Evolutionary conservation across 2,888 invertebrate species (phyloP).

Genomic region (Perithous albicinctus): DNA sequence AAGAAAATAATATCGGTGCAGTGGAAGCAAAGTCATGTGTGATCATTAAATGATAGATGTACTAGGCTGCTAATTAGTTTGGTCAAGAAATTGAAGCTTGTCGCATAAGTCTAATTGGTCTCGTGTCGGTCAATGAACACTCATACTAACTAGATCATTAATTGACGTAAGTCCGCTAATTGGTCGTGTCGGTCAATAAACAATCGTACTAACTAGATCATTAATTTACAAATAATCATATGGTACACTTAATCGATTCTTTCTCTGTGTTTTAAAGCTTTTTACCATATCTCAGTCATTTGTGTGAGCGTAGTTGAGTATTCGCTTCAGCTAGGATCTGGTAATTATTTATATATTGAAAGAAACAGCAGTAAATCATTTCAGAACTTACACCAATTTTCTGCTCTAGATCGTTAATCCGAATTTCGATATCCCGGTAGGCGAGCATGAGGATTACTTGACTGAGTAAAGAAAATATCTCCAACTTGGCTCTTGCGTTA

Average conservation of each 20-base stretch:
- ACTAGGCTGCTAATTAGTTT: neutral
- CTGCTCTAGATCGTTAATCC: too few relatives aligned
- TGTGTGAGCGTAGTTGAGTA: too few relatives aligned
- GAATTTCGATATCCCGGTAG: neutral
- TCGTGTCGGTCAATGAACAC: neutral
- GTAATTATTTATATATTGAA: neutral
- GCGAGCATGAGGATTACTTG: neutral
- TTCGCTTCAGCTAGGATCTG: too few relatives aligned
- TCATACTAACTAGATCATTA: neutral
- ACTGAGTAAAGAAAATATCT: neutral
- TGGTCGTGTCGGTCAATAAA: too few relatives aligned
- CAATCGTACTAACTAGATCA: too few relatives aligned
- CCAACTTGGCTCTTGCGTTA: conserved; percentile 21
- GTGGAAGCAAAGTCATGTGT: neutral
- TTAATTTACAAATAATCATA: too few relatives aligned
- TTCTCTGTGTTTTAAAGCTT: too few relatives aligned
- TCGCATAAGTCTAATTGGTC: neutral
- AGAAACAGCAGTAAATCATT: neutral
- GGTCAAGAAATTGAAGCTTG: neutral
- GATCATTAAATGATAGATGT: neutral
- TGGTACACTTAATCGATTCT: too few relatives aligned
- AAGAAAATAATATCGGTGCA: neutral
- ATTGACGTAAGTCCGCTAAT: neutral
- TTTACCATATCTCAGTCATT: too few relatives aligned
- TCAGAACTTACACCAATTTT: neutral